Percentiles rank a stretch among this genome's conserved stretches.
phyloP scores from a whole-genome alignment of 1,140 invertebrate species.

The Papilio polyxenes region DNA sequence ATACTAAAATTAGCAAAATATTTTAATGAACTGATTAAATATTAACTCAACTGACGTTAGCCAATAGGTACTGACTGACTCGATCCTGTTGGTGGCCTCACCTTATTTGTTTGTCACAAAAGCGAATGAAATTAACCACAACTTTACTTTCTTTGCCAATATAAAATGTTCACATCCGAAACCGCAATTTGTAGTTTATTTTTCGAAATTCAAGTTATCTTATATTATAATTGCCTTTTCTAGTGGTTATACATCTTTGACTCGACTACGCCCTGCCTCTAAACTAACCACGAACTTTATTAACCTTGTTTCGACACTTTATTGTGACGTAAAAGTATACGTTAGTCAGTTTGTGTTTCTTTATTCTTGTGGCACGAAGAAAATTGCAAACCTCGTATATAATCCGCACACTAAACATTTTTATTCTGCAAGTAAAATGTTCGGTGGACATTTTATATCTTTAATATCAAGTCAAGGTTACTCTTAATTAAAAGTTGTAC shows the following conservation, averaged over 20 bases:
- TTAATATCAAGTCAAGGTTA: not conserved
- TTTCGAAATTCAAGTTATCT: too few species aligned
- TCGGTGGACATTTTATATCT: not conserved
- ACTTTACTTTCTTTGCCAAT: too few species aligned
- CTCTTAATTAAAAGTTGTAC: not conserved
- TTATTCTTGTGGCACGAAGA: constrained; percentile 29
- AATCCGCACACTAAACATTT: not conserved
- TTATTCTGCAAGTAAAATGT: not conserved
- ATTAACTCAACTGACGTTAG: too few species aligned
- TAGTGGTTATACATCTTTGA: constrained; percentile 12
- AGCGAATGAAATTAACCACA: too few species aligned
- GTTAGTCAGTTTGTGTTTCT: constrained; percentile 10
- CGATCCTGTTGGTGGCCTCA: too few species aligned
- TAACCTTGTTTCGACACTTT: constrained; percentile 38
- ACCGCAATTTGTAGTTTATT: too few species aligned
- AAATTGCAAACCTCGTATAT: constrained; percentile 28
- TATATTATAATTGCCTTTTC: not conserved
- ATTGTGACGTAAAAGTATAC: constrained; percentile 38
- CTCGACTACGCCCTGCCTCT: constrained; percentile 22
- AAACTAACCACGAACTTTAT: constrained; percentile 38
- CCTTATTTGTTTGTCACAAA: too few species aligned
- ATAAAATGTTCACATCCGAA: too few species aligned
- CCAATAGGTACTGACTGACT: too few species aligned
- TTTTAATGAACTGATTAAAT: too few species aligned
- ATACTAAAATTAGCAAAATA: too few species aligned